Percentiles rank a stretch among this genome's conserved stretches.
Conservation (phyloP, 2,113 vertebrate genomes). For the Psittacula cyanocephala region DNA sequence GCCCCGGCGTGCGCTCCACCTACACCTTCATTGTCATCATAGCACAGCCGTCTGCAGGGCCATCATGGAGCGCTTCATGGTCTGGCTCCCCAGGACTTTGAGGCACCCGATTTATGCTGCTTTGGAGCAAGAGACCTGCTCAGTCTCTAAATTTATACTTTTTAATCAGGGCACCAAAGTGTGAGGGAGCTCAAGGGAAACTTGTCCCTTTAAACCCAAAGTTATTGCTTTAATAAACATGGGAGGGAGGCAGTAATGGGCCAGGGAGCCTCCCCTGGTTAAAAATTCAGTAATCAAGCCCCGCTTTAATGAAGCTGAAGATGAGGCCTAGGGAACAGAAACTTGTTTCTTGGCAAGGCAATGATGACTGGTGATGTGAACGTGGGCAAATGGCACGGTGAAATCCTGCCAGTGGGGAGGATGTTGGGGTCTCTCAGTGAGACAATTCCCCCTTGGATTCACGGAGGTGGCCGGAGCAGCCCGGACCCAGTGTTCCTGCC, state of each 20-base stretch:
- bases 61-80: background rate
- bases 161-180: slow-evolving; percentile 58
- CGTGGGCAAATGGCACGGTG: rapidly evolving
- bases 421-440: too few relatives aligned
- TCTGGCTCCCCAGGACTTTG: background rate
- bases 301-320: slow-evolving; percentile 17
- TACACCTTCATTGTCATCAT: background rate
- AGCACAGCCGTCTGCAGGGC: rapidly evolving
- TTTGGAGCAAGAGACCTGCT: background rate
- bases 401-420: background rate
- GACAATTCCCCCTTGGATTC: background rate
- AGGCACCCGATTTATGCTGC: background rate
- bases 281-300: background rate
- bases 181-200: slow-evolving; percentile 28
- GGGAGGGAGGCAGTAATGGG: background rate
- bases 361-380: background rate
- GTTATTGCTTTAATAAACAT: slow-evolving; percentile 72
- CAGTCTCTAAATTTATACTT: slow-evolving; percentile 51
- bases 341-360: background rate
- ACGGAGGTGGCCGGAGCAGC: background rate
- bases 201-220: slow-evolving; percentile 60
- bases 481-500: background rate
- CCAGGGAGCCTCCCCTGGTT: slow-evolving; percentile 15
- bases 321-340: background rate
- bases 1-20: background rate